Percentiles rank a stretch among this genome's conserved stretches.
Evolutionary conservation across 2,888 invertebrate genomes (phyloP).

Genomic region (Drosophila cyrtoloma): DNA sequence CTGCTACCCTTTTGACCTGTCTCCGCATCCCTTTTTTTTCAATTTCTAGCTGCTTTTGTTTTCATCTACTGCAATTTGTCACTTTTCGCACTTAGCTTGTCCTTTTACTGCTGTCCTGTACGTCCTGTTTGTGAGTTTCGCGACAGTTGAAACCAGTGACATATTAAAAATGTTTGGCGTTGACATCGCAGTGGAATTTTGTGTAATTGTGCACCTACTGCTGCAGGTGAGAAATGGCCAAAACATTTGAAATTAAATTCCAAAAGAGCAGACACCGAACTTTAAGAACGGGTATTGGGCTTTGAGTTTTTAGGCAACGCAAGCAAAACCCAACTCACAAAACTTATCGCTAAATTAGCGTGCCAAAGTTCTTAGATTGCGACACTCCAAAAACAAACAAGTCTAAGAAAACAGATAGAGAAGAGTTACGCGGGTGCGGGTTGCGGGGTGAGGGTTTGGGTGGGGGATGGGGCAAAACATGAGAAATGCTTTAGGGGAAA

Average conservation of each 20-base stretch:
- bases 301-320: not conserved
- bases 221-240: constrained; percentile 31
- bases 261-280: not conserved
- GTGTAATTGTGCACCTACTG: constrained; percentile 43
- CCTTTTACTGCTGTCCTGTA: constrained; percentile 38
- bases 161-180: constrained; percentile 64
- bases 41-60: constrained; percentile 29
- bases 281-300: constrained; percentile 8
- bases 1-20: constrained; percentile 56
- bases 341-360: constrained; percentile 72
- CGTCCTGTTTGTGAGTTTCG: constrained; percentile 2
- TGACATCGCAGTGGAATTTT: constrained; percentile 61
- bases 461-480: constrained; percentile 9
- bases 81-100: constrained; percentile 67
- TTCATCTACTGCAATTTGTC: constrained; percentile 69
- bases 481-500: constrained; percentile 50
- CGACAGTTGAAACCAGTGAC: constrained; percentile 45
- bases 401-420: not conserved
- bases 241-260: constrained; percentile 46
- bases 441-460: not conserved
- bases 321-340: constrained; percentile 48
- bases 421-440: not conserved
- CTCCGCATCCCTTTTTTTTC: constrained; percentile 23
- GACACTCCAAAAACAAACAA: constrained; percentile 39
- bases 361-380: constrained; percentile 59